Evolutionary conservation across 2,113 vertebrate genomes (phyloP), one percentile per base, ranked within the genome.

Genomic region (Stigmatopora argus): DNA sequence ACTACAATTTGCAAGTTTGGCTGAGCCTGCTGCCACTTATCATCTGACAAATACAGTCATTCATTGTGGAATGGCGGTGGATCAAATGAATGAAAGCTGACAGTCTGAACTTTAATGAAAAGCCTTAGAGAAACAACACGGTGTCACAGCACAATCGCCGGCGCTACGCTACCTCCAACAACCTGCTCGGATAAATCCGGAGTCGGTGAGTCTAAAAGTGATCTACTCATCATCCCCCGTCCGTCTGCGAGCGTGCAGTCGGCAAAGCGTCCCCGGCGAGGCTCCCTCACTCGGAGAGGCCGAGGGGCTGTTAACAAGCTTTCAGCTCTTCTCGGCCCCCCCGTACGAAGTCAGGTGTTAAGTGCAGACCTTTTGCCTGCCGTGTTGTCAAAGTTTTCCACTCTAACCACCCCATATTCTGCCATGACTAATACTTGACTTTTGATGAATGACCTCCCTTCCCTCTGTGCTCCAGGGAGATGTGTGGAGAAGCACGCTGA

Each of bases 91-190:
- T 62, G 21, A 76, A 69, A 79, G 63, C 71, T 80, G 83, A 84
- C 83, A 79, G 73, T 69, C 65, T 83, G 79, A 81, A 81, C 83
- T 85, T 88, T 81, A 81, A 80, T 66, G 56, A 84, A 67, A 65
- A 53, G 67, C 60, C 53, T 67, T 41, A 64, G 26, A 69, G 62
- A 68, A 72, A 35, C 56, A 60, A 19, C 64, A 48, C 81, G 69
- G 77, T 75, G 78, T 84, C 78, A 70, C 69, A 46, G 23, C 70
- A 70, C 71, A 73, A 67, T 71, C 60, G 14, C 55, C 70, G 56
- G 65, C 69, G 72, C 77, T 62, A 31, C 38, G 45, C 73, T 47
- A 52, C 78, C 75, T 72, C 15, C 59, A 80, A 72, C 71, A 69
- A 77, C 69, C 67, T 34, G 69, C 70, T 1, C 14, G 65, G 48